phyloP scores from a whole-genome alignment of 2,113 vertebrate species.

The Oncorhynchus mykiss region DNA sequence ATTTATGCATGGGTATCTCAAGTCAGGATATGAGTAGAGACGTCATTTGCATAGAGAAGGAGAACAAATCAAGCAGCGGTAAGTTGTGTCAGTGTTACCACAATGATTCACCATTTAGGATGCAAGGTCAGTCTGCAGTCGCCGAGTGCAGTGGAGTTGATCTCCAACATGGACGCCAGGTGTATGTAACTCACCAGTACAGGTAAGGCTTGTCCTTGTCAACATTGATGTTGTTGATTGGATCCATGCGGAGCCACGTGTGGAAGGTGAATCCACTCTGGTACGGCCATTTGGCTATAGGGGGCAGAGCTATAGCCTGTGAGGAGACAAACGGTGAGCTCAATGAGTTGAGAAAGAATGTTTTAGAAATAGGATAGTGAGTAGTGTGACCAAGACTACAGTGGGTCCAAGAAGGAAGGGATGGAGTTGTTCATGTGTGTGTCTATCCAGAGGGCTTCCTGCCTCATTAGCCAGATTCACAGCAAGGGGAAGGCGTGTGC shows the following conservation, averaged over 20 bases:
- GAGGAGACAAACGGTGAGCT: neutral
- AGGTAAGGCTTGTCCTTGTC: constrained; percentile 99
- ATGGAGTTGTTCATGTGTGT: neutral
- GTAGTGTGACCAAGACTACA: neutral
- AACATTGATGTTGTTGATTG: constrained; percentile 96
- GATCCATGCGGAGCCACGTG: constrained; percentile 98
- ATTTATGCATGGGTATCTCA: neutral
- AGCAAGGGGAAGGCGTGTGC: constrained; percentile 7
- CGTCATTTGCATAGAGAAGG: too few species aligned
- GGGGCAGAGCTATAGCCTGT: constrained; percentile 97
- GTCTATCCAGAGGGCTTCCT: neutral
- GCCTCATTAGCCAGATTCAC: constrained; percentile 23
- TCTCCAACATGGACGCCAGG: neutral
- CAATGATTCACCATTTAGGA: too few species aligned
- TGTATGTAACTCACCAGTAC: constrained; percentile 85
- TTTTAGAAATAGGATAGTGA: neutral
- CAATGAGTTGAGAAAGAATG: neutral
- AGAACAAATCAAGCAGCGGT: too few species aligned
- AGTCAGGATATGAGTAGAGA: too few species aligned
- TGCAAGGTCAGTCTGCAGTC: neutral
- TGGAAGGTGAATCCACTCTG: constrained; percentile 99
- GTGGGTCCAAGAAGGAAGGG: neutral
- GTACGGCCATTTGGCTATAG: constrained; percentile 97
- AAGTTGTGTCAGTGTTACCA: too few species aligned
- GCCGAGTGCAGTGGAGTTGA: neutral